A percentile compares a stretch with the other conserved stretches of the same genome.
Evolutionary conservation across 2,888 invertebrate genomes (phyloP).

Genomic region (Caenorhabditis macrosperma): DNA sequence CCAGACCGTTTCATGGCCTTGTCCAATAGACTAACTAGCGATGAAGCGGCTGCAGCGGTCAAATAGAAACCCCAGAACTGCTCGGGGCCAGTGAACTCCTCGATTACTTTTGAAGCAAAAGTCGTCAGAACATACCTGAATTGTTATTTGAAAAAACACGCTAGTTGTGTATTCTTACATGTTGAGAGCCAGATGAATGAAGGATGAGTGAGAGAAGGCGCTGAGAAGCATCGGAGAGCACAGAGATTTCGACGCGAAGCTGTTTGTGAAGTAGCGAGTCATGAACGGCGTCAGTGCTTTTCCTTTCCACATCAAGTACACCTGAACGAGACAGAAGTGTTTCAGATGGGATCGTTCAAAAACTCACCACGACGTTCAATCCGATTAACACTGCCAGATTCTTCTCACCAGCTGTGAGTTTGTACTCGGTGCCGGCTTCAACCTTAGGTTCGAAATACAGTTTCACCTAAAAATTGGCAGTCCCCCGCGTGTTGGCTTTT

Average conservation of each 20-base stretch:
- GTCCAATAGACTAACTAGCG: constrained; percentile 88
- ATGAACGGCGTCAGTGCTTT: constrained; percentile 68
- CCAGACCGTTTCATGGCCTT: constrained; percentile 86
- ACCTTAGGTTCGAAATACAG: constrained; percentile 48
- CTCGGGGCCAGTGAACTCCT: constrained; percentile 70
- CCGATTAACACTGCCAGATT: constrained; percentile 50
- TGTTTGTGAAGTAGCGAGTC: constrained; percentile 78
- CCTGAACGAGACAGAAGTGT: too few species aligned
- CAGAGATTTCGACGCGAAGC: constrained; percentile 82
- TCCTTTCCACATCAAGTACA: constrained; percentile 71
- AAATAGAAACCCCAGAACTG: constrained; percentile 90
- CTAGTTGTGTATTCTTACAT: constrained; percentile 89
- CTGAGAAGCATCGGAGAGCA: constrained; percentile 93
- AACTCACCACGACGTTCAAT: constrained; percentile 54
- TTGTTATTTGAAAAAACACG: background rate
- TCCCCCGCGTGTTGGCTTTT: background rate
- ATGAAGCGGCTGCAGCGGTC: constrained; percentile 86
- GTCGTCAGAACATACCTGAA: constrained; percentile 54
- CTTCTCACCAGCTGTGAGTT: constrained; percentile 66
- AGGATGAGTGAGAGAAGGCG: constrained; percentile 93
- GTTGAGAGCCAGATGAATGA: constrained; percentile 91
- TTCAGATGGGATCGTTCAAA: background rate
- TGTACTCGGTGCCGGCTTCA: constrained; percentile 49
- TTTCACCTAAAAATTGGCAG: constrained; percentile 41
- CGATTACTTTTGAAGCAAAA: constrained; percentile 57